Evolutionary conservation across 2,888 invertebrate species (phyloP), one percentile per base, ranked within the genome.

Genomic region (Pterobdella sp.): DNA sequence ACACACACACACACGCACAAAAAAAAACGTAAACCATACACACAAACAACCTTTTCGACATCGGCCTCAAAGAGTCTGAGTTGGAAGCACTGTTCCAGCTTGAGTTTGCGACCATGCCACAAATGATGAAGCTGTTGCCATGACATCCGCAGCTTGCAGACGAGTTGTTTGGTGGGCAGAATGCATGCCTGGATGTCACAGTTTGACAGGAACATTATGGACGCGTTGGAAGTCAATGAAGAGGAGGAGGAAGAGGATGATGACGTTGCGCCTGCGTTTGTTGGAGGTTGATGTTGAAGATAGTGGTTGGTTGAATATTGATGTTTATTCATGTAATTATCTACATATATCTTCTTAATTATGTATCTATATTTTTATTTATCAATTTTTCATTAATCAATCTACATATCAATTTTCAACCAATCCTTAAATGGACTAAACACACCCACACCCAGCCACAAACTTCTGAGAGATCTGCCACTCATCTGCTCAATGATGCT

Each of bases 121-220:
- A 77, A 74, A 49, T 78, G 78, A 77, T 93, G 88, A 68, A 96
- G 88, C 81, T 94, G 92, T 81, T 93, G 91, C 81, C 94, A 92
- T 0, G 92, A 91, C 22, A 70, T 68, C 52, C 75, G 73, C 35
- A 94, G 91, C 75, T 92, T 90, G 80, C 85, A 84, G 60, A 86
- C 78, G 22, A 86, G 79, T 73, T 73, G 69, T 29, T 73, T 66
- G 31, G 52, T 66, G 29, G 67, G 49, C 32, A 82, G 81, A 4
- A 81, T 80, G 0, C 85, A 83, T 73, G 83, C 82, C 76, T 85
- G 84, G 76, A 89, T 86, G 81, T 90, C 89, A 1, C 88, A 87
- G 82, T 89, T 89, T 22, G 83, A 82, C 4, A 85, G 84, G 74
- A 85, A 79, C 84, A 88, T 64, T n/a, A 68, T 60, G 37, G 68